Evolutionary conservation across 2,797 vertebrate species (phyloP), one percentile per base, ranked within the genome.

Genomic region (Sebastes ruberrimus): DNA sequence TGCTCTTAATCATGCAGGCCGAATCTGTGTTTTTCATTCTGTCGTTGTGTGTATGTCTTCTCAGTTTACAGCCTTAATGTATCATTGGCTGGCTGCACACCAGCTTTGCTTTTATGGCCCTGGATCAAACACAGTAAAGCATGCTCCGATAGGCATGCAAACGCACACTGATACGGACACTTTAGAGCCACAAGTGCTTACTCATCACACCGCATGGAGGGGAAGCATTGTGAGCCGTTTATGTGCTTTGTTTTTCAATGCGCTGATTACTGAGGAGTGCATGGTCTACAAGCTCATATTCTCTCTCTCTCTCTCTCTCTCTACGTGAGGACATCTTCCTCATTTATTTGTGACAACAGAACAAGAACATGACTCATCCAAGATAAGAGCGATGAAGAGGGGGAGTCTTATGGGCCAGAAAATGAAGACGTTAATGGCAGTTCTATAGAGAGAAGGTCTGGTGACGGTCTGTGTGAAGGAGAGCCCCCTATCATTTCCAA

Each of bases 41-140:
- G 77, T 65, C 30, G 46, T 32, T 55, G 63, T 64, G 46, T 73
- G 53, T 46, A 32, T 13, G 25, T 84, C 66, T 53, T 75, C 33
- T 62, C 81, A 73, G 38, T 93, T 94, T 91, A 93, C 86, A 73
- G 78, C 63, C 69, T 71, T 86, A 76, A 91, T 93, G 88, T 85
- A 86, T 93, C 83, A 79, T 68, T 84, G 85, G 57, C 79, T 85
- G 84, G 60, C 81, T 72, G 52, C 67, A 71, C 74, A 83, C 78
- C 84, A 86, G 72, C 88, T 87, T 82, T 7, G 66, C 69, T 88
- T 93, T 93, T 92, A 94, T 80, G 82, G 90, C 85, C 83, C 2
- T 0, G 76, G 89, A 92, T 84, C 81, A 92, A 88, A 85, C 85
- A 81, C 75, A 66, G 82, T 83, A 88, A 92, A 88, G 71, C 81